Base-by-base conservation (phyloP, 1,140 invertebrate species). In the Drosophila burlai region DNA sequence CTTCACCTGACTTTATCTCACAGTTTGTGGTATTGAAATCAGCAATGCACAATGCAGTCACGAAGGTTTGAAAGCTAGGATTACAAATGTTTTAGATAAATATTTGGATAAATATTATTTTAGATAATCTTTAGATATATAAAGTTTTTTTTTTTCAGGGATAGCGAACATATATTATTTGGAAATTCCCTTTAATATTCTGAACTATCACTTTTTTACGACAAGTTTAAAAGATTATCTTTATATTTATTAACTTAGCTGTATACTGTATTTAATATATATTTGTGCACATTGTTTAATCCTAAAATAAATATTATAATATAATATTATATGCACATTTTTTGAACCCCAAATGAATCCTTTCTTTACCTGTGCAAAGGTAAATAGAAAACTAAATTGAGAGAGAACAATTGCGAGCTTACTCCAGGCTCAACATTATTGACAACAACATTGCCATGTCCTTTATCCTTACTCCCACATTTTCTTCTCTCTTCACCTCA, bases 1-100 rank as follows among this genome's bases (percentile, higher is more conserved):
- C 68, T 73, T 61, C 36, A 73, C 43, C 69, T 59, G 55, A 73
- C 29, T 61, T 60, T 52, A 61, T 43, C 68, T 10, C 16, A 59
- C 18, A 47, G 26, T 49, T 57, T 46, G 45, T 16, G 38, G 38
- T 31, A 38, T 16, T 71, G 21, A 31, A 61, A 29, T n/a, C 45
- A 26, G 42, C 29, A 62, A 45, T 65, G 40, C 58, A 62, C 29
- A 18, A 38, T 55, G 3, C 24, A 4, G 3, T 2, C 11, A 40
- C 15, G 3, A 24, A 21, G 6, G 36, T 13, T 38, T 40, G 54
- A 15, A 4, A 3, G 5, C 9, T 15, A 4, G 21, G 16, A 6
- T 15, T 18, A n/a, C 2, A 13, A 26, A 26, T 9, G 26, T 24
- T 38, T 38, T 11, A 15, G 10, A 7, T 34, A 24, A 52, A 18